A percentile compares a stretch with the other conserved stretches of the same genome.
Conservation (phyloP, 2,888 invertebrate genomes). For the Iphiclides podalirius region DNA sequence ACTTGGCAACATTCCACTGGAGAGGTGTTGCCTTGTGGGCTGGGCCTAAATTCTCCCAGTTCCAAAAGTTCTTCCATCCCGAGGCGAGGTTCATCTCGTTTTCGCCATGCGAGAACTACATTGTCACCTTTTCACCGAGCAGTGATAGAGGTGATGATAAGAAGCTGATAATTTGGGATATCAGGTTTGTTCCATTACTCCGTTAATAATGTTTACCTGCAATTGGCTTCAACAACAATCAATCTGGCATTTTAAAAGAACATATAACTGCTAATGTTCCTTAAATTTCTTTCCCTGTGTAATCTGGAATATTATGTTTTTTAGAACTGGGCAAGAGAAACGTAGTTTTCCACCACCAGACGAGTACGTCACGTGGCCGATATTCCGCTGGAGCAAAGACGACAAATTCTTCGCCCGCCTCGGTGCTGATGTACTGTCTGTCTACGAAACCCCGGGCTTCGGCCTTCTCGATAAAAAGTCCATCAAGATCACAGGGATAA, state of each 20-base stretch:
- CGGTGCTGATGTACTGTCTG: constrained; percentile 90
- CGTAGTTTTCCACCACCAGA: constrained; percentile 93
- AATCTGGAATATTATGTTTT: too few species aligned
- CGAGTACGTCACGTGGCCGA: constrained; percentile 92
- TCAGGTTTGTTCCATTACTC: constrained; percentile 83
- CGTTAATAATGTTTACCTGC: too few species aligned
- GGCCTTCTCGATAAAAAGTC: constrained; percentile 96
- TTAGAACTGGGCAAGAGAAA: constrained; percentile 92
- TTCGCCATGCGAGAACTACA: constrained; percentile 97
- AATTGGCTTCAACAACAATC: neutral
- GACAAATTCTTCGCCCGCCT: constrained; percentile 96
- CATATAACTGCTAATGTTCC: too few species aligned
- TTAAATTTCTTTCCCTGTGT: too few species aligned
- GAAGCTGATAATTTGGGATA: constrained; percentile 97
- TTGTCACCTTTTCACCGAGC: constrained; percentile 95
- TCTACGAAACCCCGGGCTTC: constrained; percentile 98
- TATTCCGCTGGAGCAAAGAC: constrained; percentile 98
- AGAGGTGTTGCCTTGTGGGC: constrained; percentile 98
- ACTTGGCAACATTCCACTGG: constrained; percentile 97
- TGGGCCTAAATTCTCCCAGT: constrained; percentile 94
- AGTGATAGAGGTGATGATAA: constrained; percentile 86
- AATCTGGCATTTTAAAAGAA: neutral
- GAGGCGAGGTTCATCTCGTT: constrained; percentile 98
- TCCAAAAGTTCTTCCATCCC: constrained; percentile 93
- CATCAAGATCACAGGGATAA: constrained; percentile 92